A percentile compares a stretch with the other conserved stretches of the same genome.
These are phyloP conservation scores for Lottia scabra DNA, from an alignment of 2,888 invertebrate species.

Conservation along the genomic window DNA sequence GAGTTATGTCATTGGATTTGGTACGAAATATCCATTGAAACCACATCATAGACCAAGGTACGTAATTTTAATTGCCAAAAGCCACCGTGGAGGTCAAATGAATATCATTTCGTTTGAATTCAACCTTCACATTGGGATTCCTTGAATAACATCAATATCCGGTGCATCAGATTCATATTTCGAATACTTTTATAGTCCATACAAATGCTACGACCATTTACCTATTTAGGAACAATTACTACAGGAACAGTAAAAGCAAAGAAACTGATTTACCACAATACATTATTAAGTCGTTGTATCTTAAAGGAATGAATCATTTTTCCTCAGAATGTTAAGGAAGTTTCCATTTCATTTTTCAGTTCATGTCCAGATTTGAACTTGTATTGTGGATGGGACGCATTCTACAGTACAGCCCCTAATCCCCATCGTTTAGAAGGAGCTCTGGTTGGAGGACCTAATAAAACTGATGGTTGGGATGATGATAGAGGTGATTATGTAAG, in stretches of 20 bases:
- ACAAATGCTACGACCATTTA: too few relatives aligned
- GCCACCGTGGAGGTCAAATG: slow-evolving; percentile 3
- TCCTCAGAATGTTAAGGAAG: too few relatives aligned
- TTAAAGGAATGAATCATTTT: too few relatives aligned
- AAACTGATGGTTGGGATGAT: slow-evolving; percentile 46
- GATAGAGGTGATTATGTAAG: slow-evolving; percentile 41
- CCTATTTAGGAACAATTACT: too few relatives aligned
- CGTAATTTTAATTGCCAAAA: background rate
- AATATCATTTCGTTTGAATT: slow-evolving; percentile 53
- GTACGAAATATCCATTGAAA: slow-evolving; percentile 43
- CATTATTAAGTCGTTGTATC: too few relatives aligned
- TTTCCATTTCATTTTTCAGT: too few relatives aligned
- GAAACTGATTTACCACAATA: too few relatives aligned
- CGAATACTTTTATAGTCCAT: too few relatives aligned
- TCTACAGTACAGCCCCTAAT: slow-evolving; percentile 26
- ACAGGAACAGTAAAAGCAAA: too few relatives aligned
- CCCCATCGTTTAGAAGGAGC: slow-evolving; percentile 50
- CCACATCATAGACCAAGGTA: slow-evolving; percentile 56
- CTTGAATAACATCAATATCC: too few relatives aligned
- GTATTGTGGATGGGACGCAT: background rate
- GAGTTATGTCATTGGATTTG: slow-evolving; percentile 55
- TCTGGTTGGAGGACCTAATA: slow-evolving; percentile 55
- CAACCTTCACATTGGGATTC: too few relatives aligned
- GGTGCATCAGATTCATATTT: background rate
- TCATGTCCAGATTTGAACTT: background rate